phyloP scores from a whole-genome alignment of 2,113 vertebrate species.

The Eublepharis macularius region DNA sequence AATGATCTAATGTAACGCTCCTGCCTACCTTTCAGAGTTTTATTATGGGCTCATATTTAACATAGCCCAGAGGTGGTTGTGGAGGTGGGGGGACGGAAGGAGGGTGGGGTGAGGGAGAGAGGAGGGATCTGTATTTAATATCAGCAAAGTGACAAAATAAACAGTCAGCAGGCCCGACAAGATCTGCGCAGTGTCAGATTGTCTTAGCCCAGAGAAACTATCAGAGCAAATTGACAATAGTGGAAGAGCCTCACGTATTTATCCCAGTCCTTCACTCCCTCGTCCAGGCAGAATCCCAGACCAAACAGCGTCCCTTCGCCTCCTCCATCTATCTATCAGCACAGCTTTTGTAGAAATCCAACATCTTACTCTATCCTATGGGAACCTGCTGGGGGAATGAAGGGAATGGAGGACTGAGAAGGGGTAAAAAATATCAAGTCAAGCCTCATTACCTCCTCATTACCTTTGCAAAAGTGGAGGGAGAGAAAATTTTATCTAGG shows the following conservation, averaged over 20 bases:
- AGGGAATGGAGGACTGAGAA: slow-evolving; percentile 75
- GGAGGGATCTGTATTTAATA: slow-evolving; percentile 65
- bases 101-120: slow-evolving; percentile 59
- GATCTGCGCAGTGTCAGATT: slow-evolving; percentile 68
- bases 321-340: slow-evolving; percentile 80
- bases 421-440: slow-evolving; percentile 80
- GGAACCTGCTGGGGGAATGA: slow-evolving; percentile 81
- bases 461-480: slow-evolving; percentile 88
- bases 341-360: slow-evolving; percentile 73
- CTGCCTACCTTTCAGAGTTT: slow-evolving; percentile 75
- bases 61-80: slow-evolving; percentile 54
- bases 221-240: slow-evolving; percentile 60
- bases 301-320: slow-evolving; percentile 67
- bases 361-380: slow-evolving; percentile 82
- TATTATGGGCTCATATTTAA: slow-evolving; percentile 72
- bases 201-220: slow-evolving; percentile 66
- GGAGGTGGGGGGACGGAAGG: slow-evolving; percentile 45
- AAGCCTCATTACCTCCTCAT: slow-evolving; percentile 96
- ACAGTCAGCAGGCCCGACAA: slow-evolving; percentile 63
- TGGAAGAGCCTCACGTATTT: slow-evolving; percentile 69
- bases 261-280: slow-evolving; percentile 54
- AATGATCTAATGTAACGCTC: slow-evolving; percentile 81
- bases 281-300: slow-evolving; percentile 66
- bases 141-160: slow-evolving; percentile 76
- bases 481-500: slow-evolving; percentile 79